A percentile compares a stretch with the other conserved stretches of the same genome.
These are phyloP conservation scores for Colossoma macropomum DNA, from an alignment of 2,113 vertebrate genomes.

Conservation along the genomic window DNA sequence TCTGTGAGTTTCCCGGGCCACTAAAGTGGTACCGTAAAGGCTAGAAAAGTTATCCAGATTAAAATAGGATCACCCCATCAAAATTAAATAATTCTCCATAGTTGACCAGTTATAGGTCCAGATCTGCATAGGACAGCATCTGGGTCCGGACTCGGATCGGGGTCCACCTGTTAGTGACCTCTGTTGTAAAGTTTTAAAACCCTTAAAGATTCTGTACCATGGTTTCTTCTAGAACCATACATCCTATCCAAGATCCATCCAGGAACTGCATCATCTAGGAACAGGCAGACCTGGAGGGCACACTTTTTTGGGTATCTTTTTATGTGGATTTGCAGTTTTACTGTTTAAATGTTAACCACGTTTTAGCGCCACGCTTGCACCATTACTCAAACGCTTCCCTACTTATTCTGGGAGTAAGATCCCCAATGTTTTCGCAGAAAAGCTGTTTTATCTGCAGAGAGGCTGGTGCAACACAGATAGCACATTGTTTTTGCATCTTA, in stretches of 20 bases:
- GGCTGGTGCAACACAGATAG: conserved; percentile 8
- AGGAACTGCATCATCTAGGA: background rate
- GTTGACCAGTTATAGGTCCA: too few species aligned
- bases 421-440: background rate
- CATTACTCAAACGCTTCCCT: conserved; percentile 17
- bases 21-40: too few species aligned
- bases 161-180: too few species aligned
- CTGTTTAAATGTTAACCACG: background rate
- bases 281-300: background rate
- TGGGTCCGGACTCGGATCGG: too few species aligned
- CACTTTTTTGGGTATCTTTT: conserved; percentile 1
- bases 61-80: too few species aligned
- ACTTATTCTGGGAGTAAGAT: conserved; percentile 1
- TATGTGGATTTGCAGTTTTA: background rate
- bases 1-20: too few species aligned
- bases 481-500: conserved; percentile 23
- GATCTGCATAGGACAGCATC: too few species aligned
- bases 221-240: background rate
- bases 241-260: too few species aligned
- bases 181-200: too few species aligned
- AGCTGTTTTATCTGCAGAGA: conserved; percentile 6
- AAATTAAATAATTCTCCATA: too few species aligned
- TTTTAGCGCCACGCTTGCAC: background rate
- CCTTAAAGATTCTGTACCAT: too few species aligned
- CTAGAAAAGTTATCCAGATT: too few species aligned